Evolutionary conservation across 2,888 invertebrate genomes (phyloP), one percentile per base, ranked within the genome.

Genomic region (Pharmacophagus antenor): DNA sequence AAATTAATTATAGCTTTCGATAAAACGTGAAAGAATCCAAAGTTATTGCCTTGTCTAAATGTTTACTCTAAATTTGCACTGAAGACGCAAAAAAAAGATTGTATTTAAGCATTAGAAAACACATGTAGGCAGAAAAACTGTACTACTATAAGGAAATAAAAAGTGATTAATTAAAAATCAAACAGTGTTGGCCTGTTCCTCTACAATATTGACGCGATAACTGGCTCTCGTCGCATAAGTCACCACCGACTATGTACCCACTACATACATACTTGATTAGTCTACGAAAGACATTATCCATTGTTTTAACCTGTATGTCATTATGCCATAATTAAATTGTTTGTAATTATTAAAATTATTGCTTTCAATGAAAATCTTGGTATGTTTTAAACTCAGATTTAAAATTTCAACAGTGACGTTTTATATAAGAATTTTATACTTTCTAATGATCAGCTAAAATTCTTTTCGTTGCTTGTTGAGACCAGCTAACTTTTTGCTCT

Each of bases 171-270:
- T 50, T 23, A 74, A 69, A 67, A 72, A 71, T 72, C 70, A 69
- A 76, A 72, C 70, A 66, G 68, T 73, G 70, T 73, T 31, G 31
- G 21, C 12, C 20, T 10, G 70, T 82, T 84, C 84, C 82, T 79
- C 78, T 66, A 65, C 63, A 63, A 79, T 83, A 84, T 81, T 79
- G 82, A 82, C 82, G 70, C 77, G 81, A 80, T 77, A 79, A 77
- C 72, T 74, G 71, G 79, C 75, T 80, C 77, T 67, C 67, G 63
- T 67, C 63, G 62, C 56, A 15, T 10, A 17, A 44, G 42, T 7
- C 42, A 7, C 42, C 18, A 18, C 42, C 18, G 7, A 18, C 15
- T 5, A n/a, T 7, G 42, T 7, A 4, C 49, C 8, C 6, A 27
- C 10, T 49, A n/a, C n/a, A n/a, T n/a, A n/a, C n/a, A n/a, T 22